phyloP scores from a whole-genome alignment of 2,113 vertebrate genomes.

The Podocnemis expansa region DNA sequence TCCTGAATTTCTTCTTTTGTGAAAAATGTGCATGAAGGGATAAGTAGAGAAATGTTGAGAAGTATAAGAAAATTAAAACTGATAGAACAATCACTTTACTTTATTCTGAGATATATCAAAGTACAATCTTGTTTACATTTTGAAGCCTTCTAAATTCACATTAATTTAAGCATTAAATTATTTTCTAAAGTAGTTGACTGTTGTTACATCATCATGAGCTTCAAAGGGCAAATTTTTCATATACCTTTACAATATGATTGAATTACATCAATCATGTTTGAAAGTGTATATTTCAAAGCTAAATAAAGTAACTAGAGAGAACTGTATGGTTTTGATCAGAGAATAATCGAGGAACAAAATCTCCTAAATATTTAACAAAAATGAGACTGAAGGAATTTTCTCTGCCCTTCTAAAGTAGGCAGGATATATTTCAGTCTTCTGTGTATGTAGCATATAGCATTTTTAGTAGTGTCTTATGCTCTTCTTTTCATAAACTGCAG shows the following conservation, averaged over 20 bases:
- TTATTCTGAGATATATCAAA: constrained; percentile 39
- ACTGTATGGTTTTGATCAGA: background rate
- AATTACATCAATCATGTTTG: background rate
- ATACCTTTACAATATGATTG: background rate
- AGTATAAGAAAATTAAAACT: constrained; percentile 49
- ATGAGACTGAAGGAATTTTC: background rate
- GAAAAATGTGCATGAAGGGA: constrained; percentile 41
- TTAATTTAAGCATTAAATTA: background rate
- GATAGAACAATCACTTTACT: constrained; percentile 60
- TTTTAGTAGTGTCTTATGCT: background rate
- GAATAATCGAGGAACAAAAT: background rate
- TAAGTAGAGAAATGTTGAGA: constrained; percentile 55
- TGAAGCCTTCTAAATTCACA: constrained; percentile 43
- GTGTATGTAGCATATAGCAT: background rate
- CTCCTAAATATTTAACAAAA: background rate
- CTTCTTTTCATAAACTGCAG: constrained; percentile 19
- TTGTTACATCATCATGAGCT: background rate
- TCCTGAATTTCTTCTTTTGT: constrained; percentile 2
- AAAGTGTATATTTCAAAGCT: background rate
- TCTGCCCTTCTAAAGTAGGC: background rate
- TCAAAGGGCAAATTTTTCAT: constrained; percentile 20
- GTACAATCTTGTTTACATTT: constrained; percentile 55
- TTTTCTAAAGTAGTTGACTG: constrained; percentile 20
- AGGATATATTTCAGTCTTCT: constrained; percentile 35
- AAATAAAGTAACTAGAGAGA: background rate